Conservation (phyloP, 2,888 invertebrate genomes). For the Cantharis flavilabris region DNA sequence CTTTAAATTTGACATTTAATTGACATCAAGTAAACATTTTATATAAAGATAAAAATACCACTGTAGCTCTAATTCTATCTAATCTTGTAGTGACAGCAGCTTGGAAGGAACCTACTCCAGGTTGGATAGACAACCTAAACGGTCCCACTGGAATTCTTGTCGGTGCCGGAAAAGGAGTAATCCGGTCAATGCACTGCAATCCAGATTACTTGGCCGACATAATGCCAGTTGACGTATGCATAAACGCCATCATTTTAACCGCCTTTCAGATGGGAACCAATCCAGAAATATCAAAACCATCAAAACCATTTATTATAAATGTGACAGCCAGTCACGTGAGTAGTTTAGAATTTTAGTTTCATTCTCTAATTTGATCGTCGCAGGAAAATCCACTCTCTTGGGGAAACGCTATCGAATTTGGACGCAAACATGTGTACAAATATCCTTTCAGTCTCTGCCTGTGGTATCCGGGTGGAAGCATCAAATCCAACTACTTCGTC, state of each 20-base stretch:
- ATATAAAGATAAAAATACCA: no score
- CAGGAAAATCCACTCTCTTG: slow-evolving; percentile 79
- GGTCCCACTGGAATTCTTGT: slow-evolving; percentile 86
- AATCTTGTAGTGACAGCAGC: slow-evolving; percentile 73
- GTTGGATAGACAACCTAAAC: slow-evolving; percentile 91
- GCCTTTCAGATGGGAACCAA: slow-evolving; percentile 66
- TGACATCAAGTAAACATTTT: no score
- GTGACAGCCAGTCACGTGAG: slow-evolving; percentile 47
- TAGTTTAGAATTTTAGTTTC: neutral
- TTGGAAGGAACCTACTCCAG: slow-evolving; percentile 75
- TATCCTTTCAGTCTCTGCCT: slow-evolving; percentile 78
- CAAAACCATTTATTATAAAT: slow-evolving; percentile 46
- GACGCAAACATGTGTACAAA: slow-evolving; percentile 63
- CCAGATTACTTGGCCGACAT: slow-evolving; percentile 66
- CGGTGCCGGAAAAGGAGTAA: slow-evolving; percentile 82
- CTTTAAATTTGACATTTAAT: no score
- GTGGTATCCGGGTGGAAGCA: slow-evolving; percentile 79
- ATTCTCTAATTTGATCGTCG: neutral
- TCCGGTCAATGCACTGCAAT: slow-evolving; percentile 82
- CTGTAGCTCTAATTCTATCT: no score
- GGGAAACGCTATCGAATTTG: slow-evolving; percentile 77
- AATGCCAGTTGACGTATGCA: slow-evolving; percentile 79
- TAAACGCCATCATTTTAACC: slow-evolving; percentile 77
- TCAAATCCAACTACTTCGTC: slow-evolving; percentile 68
- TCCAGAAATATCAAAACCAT: slow-evolving; percentile 34